These are phyloP conservation scores for Sebastiscus albofasciatus DNA, from an alignment of 2,797 vertebrate genomes.

Conservation along the genomic window DNA sequence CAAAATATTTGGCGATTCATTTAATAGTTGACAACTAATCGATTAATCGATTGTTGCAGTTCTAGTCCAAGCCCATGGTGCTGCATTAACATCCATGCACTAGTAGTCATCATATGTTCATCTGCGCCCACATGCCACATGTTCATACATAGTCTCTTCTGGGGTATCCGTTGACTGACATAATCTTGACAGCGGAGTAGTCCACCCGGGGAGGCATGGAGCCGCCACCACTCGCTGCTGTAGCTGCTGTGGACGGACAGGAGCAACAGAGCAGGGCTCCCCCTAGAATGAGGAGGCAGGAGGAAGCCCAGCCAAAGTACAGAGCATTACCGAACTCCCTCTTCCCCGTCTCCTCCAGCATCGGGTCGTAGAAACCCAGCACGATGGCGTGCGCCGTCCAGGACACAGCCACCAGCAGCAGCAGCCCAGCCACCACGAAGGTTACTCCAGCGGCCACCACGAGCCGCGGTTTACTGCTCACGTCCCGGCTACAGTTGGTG, in stretches of 20 bases:
- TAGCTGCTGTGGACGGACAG: conserved; percentile 59
- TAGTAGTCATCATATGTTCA: background rate
- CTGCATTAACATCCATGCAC: background rate
- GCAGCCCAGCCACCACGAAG: conserved; percentile 77
- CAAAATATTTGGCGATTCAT: too few species aligned
- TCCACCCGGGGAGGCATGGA: conserved; percentile 49
- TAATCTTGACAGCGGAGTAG: conserved; percentile 76
- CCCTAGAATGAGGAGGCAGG: conserved; percentile 83
- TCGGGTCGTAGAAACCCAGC: conserved; percentile 82
- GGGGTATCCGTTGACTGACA: conserved; percentile 72
- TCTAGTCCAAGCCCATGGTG: background rate
- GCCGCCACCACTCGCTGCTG: background rate
- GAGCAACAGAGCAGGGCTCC: conserved; percentile 85
- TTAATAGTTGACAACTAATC: too few species aligned
- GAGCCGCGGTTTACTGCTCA: conserved; percentile 78
- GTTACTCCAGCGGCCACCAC: conserved; percentile 73
- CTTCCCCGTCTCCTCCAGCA: conserved; percentile 85
- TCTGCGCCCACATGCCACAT: background rate
- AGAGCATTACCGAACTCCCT: conserved; percentile 87
- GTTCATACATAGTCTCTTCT: conserved; percentile 83
- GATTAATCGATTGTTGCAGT: too few species aligned
- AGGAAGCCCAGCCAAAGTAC: conserved; percentile 87
- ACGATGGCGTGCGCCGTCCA: conserved; percentile 85
- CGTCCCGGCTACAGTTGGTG: conserved; percentile 83
- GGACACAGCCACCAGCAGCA: conserved; percentile 82